Conservation (phyloP, 1,140 invertebrate genomes). For the Physella acuta region DNA sequence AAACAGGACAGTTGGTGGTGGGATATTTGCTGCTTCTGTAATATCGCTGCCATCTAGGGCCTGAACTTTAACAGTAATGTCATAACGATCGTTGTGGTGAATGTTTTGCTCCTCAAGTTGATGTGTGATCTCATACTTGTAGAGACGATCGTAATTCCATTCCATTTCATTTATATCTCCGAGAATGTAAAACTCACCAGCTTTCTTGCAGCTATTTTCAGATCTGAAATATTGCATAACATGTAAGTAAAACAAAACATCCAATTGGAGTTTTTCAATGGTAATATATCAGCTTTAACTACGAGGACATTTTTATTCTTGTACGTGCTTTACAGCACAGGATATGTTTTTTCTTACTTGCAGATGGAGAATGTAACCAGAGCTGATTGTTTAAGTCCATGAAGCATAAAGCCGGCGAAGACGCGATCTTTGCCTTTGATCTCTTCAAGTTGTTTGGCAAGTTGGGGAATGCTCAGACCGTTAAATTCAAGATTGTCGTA, state of each 20-base stretch:
- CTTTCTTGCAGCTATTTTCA: no score
- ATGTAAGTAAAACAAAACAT: no score
- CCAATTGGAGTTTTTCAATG: no score
- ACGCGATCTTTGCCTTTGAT: constrained; percentile 22
- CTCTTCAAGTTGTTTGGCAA: constrained; percentile 19
- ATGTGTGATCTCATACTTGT: constrained; percentile 34
- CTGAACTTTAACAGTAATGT: constrained; percentile 17
- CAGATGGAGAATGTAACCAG: constrained; percentile 30
- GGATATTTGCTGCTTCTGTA: not conserved
- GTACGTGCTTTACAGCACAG: no score
- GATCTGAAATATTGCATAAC: no score
- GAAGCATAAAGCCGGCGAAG: constrained; percentile 32
- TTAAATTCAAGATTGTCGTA: constrained; percentile 36
- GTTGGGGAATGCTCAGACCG: constrained; percentile 27
- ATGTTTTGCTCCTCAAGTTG: constrained; percentile 20
- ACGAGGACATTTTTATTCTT: no score
- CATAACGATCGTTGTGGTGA: constrained; percentile 23
- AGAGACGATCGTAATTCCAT: constrained; percentile 32
- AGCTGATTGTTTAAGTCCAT: constrained; percentile 30
- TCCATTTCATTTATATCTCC: constrained; percentile 31
- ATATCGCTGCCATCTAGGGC: constrained; percentile 20
- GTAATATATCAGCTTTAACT: no score
- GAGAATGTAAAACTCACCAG: constrained; percentile 35
- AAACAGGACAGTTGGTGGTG: constrained; percentile 23
- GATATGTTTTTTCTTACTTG: no score